Percentiles rank a stretch among this genome's conserved stretches.
Evolutionary conservation across 2,113 vertebrate species (phyloP).

Genomic region (Misgurnus anguillicaudatus): DNA sequence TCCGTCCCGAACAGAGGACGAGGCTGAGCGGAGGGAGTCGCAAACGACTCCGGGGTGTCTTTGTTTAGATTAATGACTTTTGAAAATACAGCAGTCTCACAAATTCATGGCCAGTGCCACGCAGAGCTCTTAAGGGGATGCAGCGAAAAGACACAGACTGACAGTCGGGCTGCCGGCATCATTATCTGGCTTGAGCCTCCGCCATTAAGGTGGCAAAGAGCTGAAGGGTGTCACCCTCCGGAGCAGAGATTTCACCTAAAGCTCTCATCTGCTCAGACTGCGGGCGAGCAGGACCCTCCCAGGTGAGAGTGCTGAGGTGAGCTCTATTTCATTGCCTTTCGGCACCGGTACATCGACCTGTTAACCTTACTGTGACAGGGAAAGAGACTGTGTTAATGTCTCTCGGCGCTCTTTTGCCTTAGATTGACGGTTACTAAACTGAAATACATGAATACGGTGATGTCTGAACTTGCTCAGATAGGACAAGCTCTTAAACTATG

Average conservation of each 20-base stretch:
- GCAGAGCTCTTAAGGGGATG: conserved; percentile 41
- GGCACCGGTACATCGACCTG: conserved; percentile 40
- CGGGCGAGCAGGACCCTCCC: conserved; percentile 20
- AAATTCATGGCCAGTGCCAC: conserved; percentile 31
- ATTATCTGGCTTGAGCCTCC: conserved; percentile 36
- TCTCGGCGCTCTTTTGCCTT: conserved; percentile 1
- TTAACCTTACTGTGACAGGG: conserved; percentile 43
- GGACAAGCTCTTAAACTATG: neutral
- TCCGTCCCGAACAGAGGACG: conserved; percentile 24
- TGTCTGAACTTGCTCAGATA: neutral
- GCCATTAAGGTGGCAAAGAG: conserved; percentile 44
- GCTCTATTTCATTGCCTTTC: conserved; percentile 41
- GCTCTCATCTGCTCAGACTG: conserved; percentile 43
- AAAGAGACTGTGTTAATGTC: conserved; percentile 34
- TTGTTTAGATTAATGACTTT: conserved; percentile 59
- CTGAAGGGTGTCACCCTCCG: conserved; percentile 45
- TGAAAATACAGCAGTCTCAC: conserved; percentile 51
- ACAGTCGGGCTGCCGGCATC: conserved; percentile 43
- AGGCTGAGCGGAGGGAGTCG: conserved; percentile 1
- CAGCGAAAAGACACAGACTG: conserved; percentile 20
- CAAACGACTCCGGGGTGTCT: conserved; percentile 21
- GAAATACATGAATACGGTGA: conserved; percentile 5
- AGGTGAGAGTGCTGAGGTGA: conserved; percentile 32
- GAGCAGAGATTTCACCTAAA: conserved; percentile 44
- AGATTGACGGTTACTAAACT: conserved; percentile 14